phyloP scores from a whole-genome alignment of 2,888 invertebrate species.

The Monochamus alternatus region DNA sequence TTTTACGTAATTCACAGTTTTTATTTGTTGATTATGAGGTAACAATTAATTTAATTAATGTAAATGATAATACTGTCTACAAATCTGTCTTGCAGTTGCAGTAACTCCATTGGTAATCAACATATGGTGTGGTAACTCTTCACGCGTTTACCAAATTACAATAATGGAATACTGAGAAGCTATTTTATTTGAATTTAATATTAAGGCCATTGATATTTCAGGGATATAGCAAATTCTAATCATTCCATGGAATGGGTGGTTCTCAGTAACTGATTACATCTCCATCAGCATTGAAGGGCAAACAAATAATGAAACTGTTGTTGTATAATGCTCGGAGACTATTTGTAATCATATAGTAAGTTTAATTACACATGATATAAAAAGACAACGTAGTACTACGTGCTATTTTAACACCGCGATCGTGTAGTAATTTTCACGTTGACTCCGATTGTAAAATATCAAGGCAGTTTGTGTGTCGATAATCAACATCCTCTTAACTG shows the following conservation, averaged over 20 bases:
- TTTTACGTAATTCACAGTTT: no score
- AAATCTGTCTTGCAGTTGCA: no score
- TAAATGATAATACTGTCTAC: no score
- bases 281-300: slow-evolving; percentile 34
- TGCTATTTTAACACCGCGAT: slow-evolving; percentile 29
- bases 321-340: slow-evolving; percentile 31
- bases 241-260: slow-evolving; percentile 25
- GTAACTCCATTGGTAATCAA: no score
- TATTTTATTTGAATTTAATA: slow-evolving; percentile 33
- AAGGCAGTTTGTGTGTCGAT: slow-evolving; percentile 39
- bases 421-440: slow-evolving; percentile 24
- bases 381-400: slow-evolving; percentile 30
- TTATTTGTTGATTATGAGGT: no score
- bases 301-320: slow-evolving; percentile 34
- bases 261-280: slow-evolving; percentile 32
- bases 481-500: slow-evolving; percentile 44
- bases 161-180: slow-evolving; percentile 30
- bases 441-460: slow-evolving; percentile 38
- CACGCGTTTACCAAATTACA: slow-evolving; percentile 34
- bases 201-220: slow-evolving; percentile 32
- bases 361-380: slow-evolving; percentile 33
- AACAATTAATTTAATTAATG: no score
- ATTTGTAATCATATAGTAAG: slow-evolving; percentile 27
- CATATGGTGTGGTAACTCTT: slow-evolving; percentile 24
- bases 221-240: slow-evolving; percentile 26